These are phyloP conservation scores for Squalus acanthias DNA, from an alignment of 2,797 vertebrate genomes.

Conservation along the genomic window DNA sequence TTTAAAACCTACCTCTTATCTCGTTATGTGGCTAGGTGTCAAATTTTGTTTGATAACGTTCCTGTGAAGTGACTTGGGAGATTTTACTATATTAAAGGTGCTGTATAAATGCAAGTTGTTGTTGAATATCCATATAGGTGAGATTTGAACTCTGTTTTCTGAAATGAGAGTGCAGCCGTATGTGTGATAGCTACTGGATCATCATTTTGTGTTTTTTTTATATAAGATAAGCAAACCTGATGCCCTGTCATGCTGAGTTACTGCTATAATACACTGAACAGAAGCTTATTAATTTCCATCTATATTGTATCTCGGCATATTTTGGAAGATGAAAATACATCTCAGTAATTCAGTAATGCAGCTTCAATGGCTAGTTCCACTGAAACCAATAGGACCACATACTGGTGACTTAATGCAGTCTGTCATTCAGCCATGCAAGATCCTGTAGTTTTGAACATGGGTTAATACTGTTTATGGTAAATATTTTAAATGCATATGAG, in stretches of 20 bases:
- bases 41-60: background rate
- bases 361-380: background rate
- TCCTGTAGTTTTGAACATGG: background rate
- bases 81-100: background rate
- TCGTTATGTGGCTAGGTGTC: background rate
- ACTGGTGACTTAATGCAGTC: background rate
- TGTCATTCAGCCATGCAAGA: background rate
- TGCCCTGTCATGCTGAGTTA: background rate
- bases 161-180: background rate
- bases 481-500: background rate
- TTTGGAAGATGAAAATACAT: background rate
- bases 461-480: background rate
- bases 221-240: background rate
- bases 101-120: background rate
- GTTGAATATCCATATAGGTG: background rate
- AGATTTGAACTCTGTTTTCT: background rate
- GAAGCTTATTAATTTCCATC: background rate
- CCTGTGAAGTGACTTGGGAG: background rate
- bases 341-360: background rate
- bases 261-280: background rate
- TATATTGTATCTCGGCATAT: background rate
- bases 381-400: conserved; percentile 16
- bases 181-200: background rate
- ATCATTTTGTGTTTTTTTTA: background rate
- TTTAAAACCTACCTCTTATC: background rate